Evolutionary conservation across 2,113 vertebrate species (phyloP).

Genomic region (Cacatua alba): DNA sequence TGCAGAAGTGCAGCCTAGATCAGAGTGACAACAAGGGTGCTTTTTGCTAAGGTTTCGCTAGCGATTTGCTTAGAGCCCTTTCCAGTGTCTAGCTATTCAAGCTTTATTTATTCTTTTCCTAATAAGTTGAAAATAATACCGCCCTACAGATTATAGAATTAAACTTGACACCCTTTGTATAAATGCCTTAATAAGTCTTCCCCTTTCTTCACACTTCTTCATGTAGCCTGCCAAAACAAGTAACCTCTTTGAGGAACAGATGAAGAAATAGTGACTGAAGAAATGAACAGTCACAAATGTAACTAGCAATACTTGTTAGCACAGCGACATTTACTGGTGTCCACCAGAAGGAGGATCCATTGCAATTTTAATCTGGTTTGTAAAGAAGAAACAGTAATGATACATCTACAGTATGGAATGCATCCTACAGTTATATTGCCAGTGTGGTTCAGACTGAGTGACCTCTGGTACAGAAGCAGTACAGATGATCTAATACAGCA

Average conservation of each 20-base stretch:
- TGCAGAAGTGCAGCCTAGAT: not conserved
- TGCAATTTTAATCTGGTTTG: not conserved
- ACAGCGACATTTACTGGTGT: not conserved
- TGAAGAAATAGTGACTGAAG: not conserved
- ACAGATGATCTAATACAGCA: not conserved
- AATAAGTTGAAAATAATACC: not conserved
- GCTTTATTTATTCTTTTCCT: slow-evolving; percentile 36
- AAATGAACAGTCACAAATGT: slow-evolving; percentile 1
- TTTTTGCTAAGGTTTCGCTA: not conserved
- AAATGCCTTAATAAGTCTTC: slow-evolving; percentile 15
- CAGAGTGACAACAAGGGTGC: not conserved
- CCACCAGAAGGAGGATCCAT: not conserved
- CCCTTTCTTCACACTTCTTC: not conserved
- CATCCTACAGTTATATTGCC: not conserved
- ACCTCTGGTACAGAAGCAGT: not conserved
- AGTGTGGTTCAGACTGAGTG: not conserved
- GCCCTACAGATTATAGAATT: not conserved
- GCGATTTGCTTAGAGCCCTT: not conserved
- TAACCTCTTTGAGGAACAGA: not conserved
- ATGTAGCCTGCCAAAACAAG: not conserved
- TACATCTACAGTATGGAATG: not conserved
- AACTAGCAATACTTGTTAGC: not conserved
- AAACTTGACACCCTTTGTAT: not conserved
- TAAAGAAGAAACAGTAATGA: not conserved
- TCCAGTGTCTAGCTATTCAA: not conserved